phyloP scores from a whole-genome alignment of 2,113 vertebrate genomes.

The Dissostichus mawsoni region DNA sequence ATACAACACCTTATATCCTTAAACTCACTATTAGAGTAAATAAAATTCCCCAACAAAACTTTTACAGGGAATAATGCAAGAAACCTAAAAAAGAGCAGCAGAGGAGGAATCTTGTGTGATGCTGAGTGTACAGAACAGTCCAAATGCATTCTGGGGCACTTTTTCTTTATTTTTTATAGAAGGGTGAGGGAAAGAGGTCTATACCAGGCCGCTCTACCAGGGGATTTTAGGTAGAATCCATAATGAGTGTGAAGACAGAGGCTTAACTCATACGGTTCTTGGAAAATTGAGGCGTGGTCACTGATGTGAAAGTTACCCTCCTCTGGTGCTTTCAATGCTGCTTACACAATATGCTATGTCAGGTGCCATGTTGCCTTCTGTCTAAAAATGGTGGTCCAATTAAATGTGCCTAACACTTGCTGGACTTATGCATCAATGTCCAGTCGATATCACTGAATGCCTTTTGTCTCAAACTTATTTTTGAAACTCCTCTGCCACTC shows the following conservation, averaged over 20 bases:
- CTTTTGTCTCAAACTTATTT: not conserved
- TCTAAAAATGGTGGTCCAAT: not conserved
- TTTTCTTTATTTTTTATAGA: too few relatives aligned
- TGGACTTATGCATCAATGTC: not conserved
- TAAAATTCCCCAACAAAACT: too few relatives aligned
- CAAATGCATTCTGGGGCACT: constrained; percentile 11
- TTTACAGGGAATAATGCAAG: not conserved
- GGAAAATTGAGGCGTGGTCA: not conserved
- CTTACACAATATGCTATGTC: not conserved
- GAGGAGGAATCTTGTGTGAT: not conserved
- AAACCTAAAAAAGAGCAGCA: not conserved
- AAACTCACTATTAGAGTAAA: not conserved
- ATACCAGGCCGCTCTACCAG: too few relatives aligned
- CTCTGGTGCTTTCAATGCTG: not conserved
- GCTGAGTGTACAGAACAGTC: not conserved
- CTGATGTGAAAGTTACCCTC: not conserved
- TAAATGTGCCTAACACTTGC: not conserved
- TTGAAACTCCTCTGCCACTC: not conserved
- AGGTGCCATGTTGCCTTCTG: not conserved
- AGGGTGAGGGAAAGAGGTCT: too few relatives aligned
- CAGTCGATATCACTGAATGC: not conserved
- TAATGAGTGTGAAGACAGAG: not conserved
- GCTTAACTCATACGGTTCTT: not conserved
- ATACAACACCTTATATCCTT: not conserved
- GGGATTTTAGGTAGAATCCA: not conserved